Percentiles rank a stretch among this genome's conserved stretches.
Evolutionary conservation across 2,797 vertebrate genomes (phyloP).

Genomic region (Meda fulgida): DNA sequence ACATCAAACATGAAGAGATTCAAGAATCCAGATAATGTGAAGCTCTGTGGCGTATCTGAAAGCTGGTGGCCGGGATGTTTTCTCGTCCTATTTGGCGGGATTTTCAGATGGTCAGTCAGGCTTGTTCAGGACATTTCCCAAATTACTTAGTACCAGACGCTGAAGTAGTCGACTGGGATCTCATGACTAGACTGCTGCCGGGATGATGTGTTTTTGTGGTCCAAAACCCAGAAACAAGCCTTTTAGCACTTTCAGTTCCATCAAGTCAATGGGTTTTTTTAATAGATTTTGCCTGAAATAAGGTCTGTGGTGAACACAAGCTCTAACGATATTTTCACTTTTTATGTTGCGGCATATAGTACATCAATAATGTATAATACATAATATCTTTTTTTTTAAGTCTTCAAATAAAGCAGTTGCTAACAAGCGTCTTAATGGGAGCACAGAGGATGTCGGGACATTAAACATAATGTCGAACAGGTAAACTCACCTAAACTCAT

Average conservation of each 20-base stretch:
- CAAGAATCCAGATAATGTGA: conserved; percentile 68
- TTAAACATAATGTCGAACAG: neutral
- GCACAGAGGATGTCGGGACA: neutral
- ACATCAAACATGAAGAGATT: conserved; percentile 6
- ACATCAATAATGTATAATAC: neutral
- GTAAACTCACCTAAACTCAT: neutral
- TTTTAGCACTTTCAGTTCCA: neutral
- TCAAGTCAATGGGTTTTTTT: neutral
- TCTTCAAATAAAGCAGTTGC: neutral
- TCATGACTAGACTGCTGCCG: neutral
- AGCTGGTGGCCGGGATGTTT: neutral
- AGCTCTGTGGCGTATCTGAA: neutral
- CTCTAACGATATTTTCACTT: neutral
- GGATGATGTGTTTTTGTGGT: neutral
- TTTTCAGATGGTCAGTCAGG: neutral
- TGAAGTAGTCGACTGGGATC: neutral
- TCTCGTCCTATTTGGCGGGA: neutral
- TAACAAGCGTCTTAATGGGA: neutral
- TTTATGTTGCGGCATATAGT: neutral
- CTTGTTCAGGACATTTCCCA: neutral
- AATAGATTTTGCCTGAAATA: neutral
- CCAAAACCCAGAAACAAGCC: neutral
- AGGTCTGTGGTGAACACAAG: neutral
- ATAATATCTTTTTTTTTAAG: no score
- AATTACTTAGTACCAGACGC: neutral